Evolutionary conservation across 2,888 invertebrate genomes (phyloP).

Genomic region (Nudaria mundana): DNA sequence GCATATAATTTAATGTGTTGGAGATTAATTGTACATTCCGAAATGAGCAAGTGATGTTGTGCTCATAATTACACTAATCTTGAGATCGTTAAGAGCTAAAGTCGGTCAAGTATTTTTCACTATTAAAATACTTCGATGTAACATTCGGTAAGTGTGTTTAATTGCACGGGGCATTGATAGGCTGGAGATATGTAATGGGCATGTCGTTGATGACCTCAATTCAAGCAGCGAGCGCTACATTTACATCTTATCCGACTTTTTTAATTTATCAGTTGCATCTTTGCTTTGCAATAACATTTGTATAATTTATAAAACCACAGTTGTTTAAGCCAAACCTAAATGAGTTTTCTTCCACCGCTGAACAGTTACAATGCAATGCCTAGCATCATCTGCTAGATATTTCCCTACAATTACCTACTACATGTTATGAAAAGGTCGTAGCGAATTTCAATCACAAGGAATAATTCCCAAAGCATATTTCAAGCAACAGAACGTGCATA

Average conservation of each 20-base stretch:
- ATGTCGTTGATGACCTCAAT: slow-evolving; percentile 35
- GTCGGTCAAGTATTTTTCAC: slow-evolving; percentile 58
- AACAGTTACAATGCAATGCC: no score
- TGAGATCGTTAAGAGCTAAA: slow-evolving; percentile 50
- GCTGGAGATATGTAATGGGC: slow-evolving; percentile 49
- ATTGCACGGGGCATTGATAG: slow-evolving; percentile 56
- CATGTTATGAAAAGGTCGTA: no score
- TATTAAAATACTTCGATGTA: slow-evolving; percentile 55
- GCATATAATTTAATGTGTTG: slow-evolving; percentile 38
- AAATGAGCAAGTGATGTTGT: slow-evolving; percentile 56
- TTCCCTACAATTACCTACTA: no score
- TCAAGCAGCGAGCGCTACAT: slow-evolving; percentile 14
- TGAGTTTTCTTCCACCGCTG: no score
- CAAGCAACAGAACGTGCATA: slow-evolving; percentile 24
- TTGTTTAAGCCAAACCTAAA: no score
- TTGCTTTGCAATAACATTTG: no score
- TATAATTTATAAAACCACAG: no score
- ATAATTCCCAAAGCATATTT: slow-evolving; percentile 4
- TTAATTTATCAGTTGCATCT: no score
- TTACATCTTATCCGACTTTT: no score
- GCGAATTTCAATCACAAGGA: no score
- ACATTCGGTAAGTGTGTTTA: slow-evolving; percentile 51
- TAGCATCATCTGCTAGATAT: no score
- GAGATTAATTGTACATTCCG: slow-evolving; percentile 42
- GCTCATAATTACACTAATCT: slow-evolving; percentile 62